A percentile compares a stretch with the other conserved stretches of the same genome.
Evolutionary conservation across 2,797 vertebrate species (phyloP).

Genomic region (Leucoraja ocellata): DNA sequence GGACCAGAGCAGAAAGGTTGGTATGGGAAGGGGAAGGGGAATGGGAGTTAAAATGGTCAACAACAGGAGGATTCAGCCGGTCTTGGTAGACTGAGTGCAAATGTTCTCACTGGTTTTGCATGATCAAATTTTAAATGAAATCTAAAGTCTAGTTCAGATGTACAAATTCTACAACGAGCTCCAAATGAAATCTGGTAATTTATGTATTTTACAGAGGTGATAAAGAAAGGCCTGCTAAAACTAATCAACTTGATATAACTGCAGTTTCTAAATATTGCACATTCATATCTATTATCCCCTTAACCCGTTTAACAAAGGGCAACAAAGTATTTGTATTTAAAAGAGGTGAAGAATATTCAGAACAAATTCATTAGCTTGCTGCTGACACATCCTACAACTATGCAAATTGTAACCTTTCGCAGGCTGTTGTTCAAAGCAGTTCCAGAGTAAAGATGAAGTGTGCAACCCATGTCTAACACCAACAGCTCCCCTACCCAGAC

Average conservation of each 20-base stretch:
- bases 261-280: not conserved
- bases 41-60: too few relatives aligned
- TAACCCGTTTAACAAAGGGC: not conserved
- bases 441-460: not conserved
- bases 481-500: not conserved
- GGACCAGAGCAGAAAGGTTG: too few relatives aligned
- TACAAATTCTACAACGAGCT: not conserved
- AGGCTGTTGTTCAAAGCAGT: not conserved
- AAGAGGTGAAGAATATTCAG: not conserved
- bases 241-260: not conserved
- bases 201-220: not conserved
- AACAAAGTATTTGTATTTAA: not conserved
- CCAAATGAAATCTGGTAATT: not conserved
- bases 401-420: constrained; percentile 33
- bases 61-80: too few relatives aligned
- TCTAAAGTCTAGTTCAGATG: not conserved
- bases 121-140: not conserved
- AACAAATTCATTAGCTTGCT: not conserved
- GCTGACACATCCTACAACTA: not conserved
- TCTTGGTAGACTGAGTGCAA: too few relatives aligned
- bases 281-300: not conserved
- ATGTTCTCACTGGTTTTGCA: not conserved
- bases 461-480: not conserved
- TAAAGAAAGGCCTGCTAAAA: not conserved
- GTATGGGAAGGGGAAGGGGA: too few relatives aligned